Conservation (phyloP, 30 jellyfish, hydroid and myxozoan species). For the Catostylus mosaicus region DNA sequence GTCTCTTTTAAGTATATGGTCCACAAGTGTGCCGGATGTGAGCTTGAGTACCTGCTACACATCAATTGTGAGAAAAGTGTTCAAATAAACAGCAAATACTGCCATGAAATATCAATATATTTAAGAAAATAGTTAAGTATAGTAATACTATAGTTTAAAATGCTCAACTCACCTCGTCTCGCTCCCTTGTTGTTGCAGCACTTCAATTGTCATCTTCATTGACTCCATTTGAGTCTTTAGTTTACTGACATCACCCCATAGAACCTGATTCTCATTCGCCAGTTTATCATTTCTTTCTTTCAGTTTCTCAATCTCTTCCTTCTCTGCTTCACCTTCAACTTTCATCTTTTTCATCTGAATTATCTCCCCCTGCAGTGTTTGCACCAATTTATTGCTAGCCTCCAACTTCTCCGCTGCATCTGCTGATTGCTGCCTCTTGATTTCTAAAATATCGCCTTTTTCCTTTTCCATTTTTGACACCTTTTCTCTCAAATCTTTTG, state of each 20-base stretch:
- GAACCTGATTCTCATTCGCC: slow-evolving; percentile 2
- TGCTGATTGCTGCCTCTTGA: neutral
- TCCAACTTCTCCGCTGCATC: neutral
- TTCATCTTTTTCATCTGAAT: neutral
- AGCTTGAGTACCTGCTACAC: no score
- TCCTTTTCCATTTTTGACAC: neutral
- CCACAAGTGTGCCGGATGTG: no score
- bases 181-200: neutral
- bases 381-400: neutral
- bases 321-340: neutral
- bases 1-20: no score
- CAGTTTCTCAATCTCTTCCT: slow-evolving; percentile 1
- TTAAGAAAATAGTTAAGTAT: no score
- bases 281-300: neutral
- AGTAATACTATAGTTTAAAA: no score
- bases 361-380: neutral
- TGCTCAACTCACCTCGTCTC: neutral
- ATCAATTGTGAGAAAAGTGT: no score
- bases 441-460: neutral
- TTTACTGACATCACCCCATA: neutral
- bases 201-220: neutral
- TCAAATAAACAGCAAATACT: no score
- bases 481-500: neutral
- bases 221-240: slow-evolving; percentile 14
- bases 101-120: no score